phyloP scores from a whole-genome alignment of 2,888 invertebrate species.

The Girardia tigrina region DNA sequence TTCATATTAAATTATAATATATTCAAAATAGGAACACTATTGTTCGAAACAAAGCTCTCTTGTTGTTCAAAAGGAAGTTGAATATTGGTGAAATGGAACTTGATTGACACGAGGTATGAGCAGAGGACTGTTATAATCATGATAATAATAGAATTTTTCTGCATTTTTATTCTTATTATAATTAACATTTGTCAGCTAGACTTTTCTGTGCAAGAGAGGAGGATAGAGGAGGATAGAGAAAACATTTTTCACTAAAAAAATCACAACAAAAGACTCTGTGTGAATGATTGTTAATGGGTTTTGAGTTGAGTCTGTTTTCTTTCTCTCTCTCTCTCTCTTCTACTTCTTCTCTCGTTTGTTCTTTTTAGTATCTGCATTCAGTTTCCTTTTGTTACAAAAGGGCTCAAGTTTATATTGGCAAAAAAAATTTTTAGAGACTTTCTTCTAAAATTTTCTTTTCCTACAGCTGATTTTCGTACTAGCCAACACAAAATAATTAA shows the following conservation, averaged over 20 bases:
- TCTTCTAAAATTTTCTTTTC: background rate
- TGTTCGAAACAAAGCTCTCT: constrained; percentile 9
- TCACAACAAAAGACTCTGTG: background rate
- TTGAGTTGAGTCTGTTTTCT: background rate
- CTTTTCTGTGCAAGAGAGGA: background rate
- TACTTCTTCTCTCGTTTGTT: background rate
- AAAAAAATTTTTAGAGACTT: background rate
- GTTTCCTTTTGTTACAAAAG: background rate
- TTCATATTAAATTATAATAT: constrained; percentile 20
- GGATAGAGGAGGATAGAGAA: background rate
- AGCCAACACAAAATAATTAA: background rate
- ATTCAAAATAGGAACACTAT: constrained; percentile 19
- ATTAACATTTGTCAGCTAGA: constrained; percentile 23
- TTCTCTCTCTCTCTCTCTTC: background rate
- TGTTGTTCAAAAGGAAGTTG: constrained; percentile 19
- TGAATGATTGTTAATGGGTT: background rate
- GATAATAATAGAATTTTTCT: constrained; percentile 18
- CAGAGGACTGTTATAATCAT: constrained; percentile 17
- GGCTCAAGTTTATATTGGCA: background rate
- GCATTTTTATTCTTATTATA: constrained; percentile 17
- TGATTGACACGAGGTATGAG: constrained; percentile 20
- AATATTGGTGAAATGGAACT: constrained; percentile 23
- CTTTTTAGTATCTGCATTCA: background rate
- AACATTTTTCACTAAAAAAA: background rate
- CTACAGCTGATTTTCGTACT: background rate